A percentile compares a stretch with the other conserved stretches of the same genome.
phyloP scores from a whole-genome alignment of 2,113 vertebrate species.

The Vidua chalybeata region DNA sequence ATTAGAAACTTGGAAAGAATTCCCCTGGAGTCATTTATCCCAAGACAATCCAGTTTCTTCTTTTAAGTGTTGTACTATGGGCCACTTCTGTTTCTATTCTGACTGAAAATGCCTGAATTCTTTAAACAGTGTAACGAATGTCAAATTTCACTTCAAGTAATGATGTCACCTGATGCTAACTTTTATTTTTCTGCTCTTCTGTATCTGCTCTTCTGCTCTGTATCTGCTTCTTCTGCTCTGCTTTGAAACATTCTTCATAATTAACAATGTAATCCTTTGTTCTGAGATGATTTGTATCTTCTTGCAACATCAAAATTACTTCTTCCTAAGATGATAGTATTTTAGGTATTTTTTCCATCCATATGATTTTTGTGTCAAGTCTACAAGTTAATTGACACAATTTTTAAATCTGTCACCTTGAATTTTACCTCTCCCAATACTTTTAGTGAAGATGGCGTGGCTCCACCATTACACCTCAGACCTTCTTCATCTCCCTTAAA shows the following conservation, averaged over 20 bases:
- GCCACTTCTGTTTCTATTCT: not conserved
- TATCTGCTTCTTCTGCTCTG: not conserved
- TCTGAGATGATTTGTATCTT: not conserved
- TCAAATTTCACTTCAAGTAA: not conserved
- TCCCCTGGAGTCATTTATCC: not conserved
- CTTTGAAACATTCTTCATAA: slow-evolving; percentile 51
- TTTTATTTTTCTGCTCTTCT: not conserved
- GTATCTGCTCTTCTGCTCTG: not conserved
- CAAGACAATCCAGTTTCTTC: not conserved
- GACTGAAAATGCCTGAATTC: not conserved
- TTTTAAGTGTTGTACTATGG: not conserved
- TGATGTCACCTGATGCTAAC: not conserved
- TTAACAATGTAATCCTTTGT: slow-evolving; percentile 31
- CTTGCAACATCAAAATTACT: slow-evolving; percentile 38
- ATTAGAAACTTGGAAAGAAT: not conserved
- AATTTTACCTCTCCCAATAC: not conserved
- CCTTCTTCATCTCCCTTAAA: not conserved
- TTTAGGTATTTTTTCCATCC: slow-evolving; percentile 1
- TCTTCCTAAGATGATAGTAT: not conserved
- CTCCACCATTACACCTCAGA: not conserved
- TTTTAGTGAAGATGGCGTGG: slow-evolving; percentile 18
- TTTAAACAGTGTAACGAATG: not conserved
- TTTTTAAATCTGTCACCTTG: slow-evolving; percentile 49
- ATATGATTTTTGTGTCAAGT: slow-evolving; percentile 49
- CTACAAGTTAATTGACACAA: slow-evolving; percentile 40